These are phyloP conservation scores for Bellardia pandia DNA, from an alignment of 2,888 invertebrate species.

Conservation along the genomic window DNA sequence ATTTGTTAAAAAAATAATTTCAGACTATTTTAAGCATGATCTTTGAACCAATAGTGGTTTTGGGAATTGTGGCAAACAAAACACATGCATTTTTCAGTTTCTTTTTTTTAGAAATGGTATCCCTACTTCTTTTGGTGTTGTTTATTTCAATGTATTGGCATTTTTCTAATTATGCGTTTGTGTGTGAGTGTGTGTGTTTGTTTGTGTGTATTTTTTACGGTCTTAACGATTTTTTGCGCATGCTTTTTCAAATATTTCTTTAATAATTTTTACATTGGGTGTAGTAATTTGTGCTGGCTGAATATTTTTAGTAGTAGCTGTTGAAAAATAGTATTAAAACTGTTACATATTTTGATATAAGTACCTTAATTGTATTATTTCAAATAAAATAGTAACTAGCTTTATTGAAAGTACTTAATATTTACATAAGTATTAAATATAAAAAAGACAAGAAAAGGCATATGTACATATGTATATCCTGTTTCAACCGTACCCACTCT, in stretches of 20 bases:
- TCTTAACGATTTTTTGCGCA: slow-evolving; percentile 65
- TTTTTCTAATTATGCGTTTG: slow-evolving; percentile 47
- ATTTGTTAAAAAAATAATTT: too few species aligned
- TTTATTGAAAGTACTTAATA: too few species aligned
- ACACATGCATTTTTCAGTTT: background rate
- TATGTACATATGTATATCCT: too few species aligned
- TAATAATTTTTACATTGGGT: slow-evolving; percentile 56
- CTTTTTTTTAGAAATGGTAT: slow-evolving; percentile 34
- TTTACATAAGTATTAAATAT: too few species aligned
- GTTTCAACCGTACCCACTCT: too few species aligned
- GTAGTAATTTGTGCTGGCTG: slow-evolving; percentile 54
- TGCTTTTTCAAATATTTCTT: slow-evolving; percentile 57
- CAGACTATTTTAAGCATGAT: too few species aligned
- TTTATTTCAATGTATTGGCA: slow-evolving; percentile 52
- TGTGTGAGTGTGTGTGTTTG: background rate
- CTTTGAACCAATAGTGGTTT: too few species aligned
- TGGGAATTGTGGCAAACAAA: too few species aligned
- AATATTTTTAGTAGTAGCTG: slow-evolving; percentile 16
- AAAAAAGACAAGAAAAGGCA: too few species aligned
- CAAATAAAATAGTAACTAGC: too few species aligned
- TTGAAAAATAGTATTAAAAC: background rate
- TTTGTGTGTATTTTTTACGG: slow-evolving; percentile 25
- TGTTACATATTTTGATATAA: too few species aligned
- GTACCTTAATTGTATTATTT: too few species aligned
- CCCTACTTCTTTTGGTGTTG: slow-evolving; percentile 30